Percentiles rank a stretch among this genome's conserved stretches.
phyloP scores from a whole-genome alignment of 1,140 invertebrate species.

The Diorhabda carinulata region DNA sequence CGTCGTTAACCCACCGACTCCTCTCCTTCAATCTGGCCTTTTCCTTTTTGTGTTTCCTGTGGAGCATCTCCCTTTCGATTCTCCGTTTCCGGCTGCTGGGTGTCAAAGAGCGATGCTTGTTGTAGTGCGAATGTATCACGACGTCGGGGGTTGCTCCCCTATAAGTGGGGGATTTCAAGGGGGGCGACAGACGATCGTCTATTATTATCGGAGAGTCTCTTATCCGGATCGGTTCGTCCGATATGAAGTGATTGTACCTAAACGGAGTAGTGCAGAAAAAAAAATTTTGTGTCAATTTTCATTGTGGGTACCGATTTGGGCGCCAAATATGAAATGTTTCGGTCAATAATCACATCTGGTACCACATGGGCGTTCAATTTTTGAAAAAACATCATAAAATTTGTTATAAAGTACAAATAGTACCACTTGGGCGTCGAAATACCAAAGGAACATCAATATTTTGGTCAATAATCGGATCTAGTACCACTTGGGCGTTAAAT shows the following conservation, averaged over 20 bases:
- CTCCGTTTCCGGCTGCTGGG: conserved; percentile 45
- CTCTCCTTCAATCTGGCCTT: conserved; percentile 49
- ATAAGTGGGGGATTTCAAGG: conserved; percentile 13
- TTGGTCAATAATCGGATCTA: too few relatives aligned
- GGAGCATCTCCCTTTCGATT: conserved; percentile 45
- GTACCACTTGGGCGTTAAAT: too few relatives aligned
- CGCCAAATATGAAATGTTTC: too few relatives aligned
- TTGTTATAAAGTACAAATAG: too few relatives aligned
- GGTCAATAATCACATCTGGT: too few relatives aligned
- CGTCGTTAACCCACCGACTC: conserved; percentile 23
- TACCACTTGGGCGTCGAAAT: too few relatives aligned
- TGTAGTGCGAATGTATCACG: conserved; percentile 21
- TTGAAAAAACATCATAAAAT: too few relatives aligned
- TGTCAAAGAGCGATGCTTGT: conserved; percentile 35
- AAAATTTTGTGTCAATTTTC: too few relatives aligned
- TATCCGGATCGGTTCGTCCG: conserved; percentile 23
- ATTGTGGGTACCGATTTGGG: too few relatives aligned
- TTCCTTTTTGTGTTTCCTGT: conserved; percentile 50
- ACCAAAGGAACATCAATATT: too few relatives aligned
- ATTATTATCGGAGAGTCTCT: conserved; percentile 33
- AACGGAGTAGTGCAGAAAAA: not conserved
- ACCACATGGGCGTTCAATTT: too few relatives aligned
- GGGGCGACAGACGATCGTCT: conserved; percentile 31
- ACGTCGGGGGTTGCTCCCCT: conserved; percentile 23
- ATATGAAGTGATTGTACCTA: conserved; percentile 24